Base-by-base conservation (phyloP, 2,888 invertebrate genomes). In the Ochropacha duplaris region DNA sequence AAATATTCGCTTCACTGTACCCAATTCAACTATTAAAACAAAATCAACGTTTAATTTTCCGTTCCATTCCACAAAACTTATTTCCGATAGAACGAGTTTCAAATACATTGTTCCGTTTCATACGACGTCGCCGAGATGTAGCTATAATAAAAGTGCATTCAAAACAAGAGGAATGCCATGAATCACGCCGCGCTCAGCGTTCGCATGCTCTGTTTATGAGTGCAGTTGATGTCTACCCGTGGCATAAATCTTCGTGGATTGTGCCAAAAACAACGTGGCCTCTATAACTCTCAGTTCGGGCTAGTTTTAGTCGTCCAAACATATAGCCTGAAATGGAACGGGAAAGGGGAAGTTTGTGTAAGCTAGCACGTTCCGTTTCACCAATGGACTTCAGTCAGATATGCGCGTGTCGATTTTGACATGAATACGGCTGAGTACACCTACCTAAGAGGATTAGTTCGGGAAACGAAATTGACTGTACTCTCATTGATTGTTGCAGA, bases 181-280 rank as follows among this genome's bases (percentile, higher is more conserved):
- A 84, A 85, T 85, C 83, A 87, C 75, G 74, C 69, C 73, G 69
- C 72, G 72, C 72, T 72, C 75, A 78, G 74, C 78, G 78, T 78
- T 74, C 69, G 78, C 79, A 78, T 81, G 81, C 83, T 80, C 83
- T 81, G 86, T 90, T 89, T 89, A 90, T 87, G 89, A 87, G 88
- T 86, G 87, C 84, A 86, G 79, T 87, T 87, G 89, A 88, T 87
- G 83, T 81, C 81, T 76, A 74, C 69, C 75, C 71, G 72, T 74
- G 70, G 79, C 84, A 88, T 90, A 91, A 90, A 90, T 90, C 83
- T 76, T 77, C 70, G 73, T 79, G 81, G 76, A 76, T 73, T 72
- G 80, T 84, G 84, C 86, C 84, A 84, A 86, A 86, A 87, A 86
- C 84, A 84, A 81, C 79, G 78, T 72, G 78, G 74, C 76, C 80